A percentile compares a stretch with the other conserved stretches of the same genome.
Conservation (phyloP, 2,888 invertebrate genomes). For the Phyllotreta cruciferae region DNA sequence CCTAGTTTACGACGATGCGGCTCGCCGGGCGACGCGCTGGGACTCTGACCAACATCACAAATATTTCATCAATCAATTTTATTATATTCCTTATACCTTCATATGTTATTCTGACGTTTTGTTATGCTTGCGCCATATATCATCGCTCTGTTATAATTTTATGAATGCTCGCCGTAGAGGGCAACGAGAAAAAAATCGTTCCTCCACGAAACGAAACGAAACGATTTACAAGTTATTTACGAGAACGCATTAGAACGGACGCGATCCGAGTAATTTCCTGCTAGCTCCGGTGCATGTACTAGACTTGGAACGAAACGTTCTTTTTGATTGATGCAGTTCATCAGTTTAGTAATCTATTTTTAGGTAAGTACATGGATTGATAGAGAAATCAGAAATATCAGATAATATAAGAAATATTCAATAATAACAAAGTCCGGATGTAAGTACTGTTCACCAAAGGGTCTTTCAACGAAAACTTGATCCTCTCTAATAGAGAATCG, state of each 20-base stretch:
- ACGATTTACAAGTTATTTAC: background rate
- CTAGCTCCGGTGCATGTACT: too few species aligned
- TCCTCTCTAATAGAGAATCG: too few species aligned
- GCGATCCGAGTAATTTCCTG: background rate
- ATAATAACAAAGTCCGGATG: too few species aligned
- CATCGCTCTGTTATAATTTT: conserved; percentile 23
- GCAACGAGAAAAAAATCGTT: conserved; percentile 2
- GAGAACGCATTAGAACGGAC: background rate
- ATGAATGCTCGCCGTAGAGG: conserved; percentile 14
- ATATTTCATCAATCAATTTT: conserved; percentile 41
- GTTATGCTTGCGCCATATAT: conserved; percentile 28
- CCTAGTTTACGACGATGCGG: conserved; percentile 43
- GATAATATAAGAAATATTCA: too few species aligned
- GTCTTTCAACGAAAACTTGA: too few species aligned
- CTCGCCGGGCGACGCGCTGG: conserved; percentile 43
- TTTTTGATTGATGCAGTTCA: too few species aligned
- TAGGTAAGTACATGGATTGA: too few species aligned
- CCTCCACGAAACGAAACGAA: conserved; percentile 8
- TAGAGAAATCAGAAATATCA: too few species aligned
- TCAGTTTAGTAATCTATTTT: too few species aligned
- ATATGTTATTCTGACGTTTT: conserved; percentile 30
- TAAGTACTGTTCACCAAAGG: too few species aligned
- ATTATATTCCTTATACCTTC: conserved; percentile 28
- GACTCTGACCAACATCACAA: conserved; percentile 37
- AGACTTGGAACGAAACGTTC: too few species aligned